Percentiles rank a stretch among this genome's conserved stretches.
Conservation (phyloP, 2,797 vertebrate species). For the Acanthurus tractus region DNA sequence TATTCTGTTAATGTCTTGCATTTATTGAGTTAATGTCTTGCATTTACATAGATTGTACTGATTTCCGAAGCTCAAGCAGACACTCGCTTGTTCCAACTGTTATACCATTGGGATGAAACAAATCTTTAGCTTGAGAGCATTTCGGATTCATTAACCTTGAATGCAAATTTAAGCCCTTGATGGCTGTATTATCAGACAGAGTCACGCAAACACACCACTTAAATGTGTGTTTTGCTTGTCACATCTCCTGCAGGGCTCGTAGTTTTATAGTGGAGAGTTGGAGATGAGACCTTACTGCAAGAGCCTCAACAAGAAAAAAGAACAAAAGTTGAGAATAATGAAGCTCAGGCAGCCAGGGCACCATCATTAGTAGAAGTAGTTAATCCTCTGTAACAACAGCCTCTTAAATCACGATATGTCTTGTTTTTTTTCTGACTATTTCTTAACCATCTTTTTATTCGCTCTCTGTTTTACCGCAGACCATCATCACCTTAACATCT, state of each 20-base stretch:
- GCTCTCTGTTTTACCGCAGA: neutral
- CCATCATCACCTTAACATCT: constrained; percentile 4
- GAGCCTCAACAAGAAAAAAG: constrained; percentile 23
- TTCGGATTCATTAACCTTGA: constrained; percentile 10
- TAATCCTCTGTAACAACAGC: constrained; percentile 47
- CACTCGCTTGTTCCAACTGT: neutral
- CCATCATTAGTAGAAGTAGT: constrained; percentile 49
- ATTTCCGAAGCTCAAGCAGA: constrained; percentile 2
- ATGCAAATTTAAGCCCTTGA: constrained; percentile 4
- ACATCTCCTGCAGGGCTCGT: constrained; percentile 6
- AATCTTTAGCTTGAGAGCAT: neutral
- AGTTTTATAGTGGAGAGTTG: constrained; percentile 6
- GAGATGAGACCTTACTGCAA: constrained; percentile 26
- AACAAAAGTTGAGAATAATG: constrained; percentile 41
- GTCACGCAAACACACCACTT: constrained; percentile 2
- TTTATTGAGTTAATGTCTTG: constrained; percentile 1
- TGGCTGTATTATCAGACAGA: constrained; percentile 7
- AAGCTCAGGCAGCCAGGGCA: constrained; percentile 32
- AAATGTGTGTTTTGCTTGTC: neutral
- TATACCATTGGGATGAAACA: neutral
- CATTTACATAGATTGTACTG: neutral
- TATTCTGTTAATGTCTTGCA: neutral
- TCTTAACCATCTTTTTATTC: constrained; percentile 21
- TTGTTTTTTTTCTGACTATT: constrained; percentile 3
- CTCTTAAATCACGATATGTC: constrained; percentile 49